Evolutionary conservation across 2,888 invertebrate genomes (phyloP).

Genomic region (Drosophila prostipennis): DNA sequence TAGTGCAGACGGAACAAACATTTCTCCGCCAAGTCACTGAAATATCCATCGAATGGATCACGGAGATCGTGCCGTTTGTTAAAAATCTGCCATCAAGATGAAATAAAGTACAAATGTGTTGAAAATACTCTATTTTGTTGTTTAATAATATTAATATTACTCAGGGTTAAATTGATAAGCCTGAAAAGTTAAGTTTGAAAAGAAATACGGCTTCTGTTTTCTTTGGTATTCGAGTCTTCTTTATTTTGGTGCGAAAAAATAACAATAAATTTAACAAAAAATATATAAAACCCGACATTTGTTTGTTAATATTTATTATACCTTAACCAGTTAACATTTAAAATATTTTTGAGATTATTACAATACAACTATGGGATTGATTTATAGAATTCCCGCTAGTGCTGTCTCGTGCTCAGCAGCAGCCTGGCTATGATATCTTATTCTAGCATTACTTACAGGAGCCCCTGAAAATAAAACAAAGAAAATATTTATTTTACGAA

Average conservation of each 20-base stretch:
- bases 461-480: constrained; percentile 87
- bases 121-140: background rate
- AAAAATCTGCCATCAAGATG: constrained; percentile 64
- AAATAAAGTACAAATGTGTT: constrained; percentile 22
- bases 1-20: constrained; percentile 92
- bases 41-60: constrained; percentile 92
- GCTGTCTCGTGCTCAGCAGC: constrained; percentile 29
- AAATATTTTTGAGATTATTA: constrained; percentile 43
- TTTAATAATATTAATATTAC: background rate
- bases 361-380: constrained; percentile 28
- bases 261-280: constrained; percentile 23
- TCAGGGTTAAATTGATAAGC: background rate
- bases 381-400: constrained; percentile 37
- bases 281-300: constrained; percentile 11
- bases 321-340: constrained; percentile 62
- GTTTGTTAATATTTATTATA: constrained; percentile 63
- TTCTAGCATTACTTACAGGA: constrained; percentile 92
- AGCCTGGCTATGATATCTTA: constrained; percentile 86
- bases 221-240: constrained; percentile 23
- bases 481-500: background rate
- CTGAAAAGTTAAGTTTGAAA: too few relatives aligned
- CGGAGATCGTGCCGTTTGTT: constrained; percentile 86
- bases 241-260: constrained; percentile 3
- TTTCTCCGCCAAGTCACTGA: constrained; percentile 92
- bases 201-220: background rate